Base-by-base conservation (phyloP, 2,888 invertebrate species). In the Microdon myrmicae region DNA sequence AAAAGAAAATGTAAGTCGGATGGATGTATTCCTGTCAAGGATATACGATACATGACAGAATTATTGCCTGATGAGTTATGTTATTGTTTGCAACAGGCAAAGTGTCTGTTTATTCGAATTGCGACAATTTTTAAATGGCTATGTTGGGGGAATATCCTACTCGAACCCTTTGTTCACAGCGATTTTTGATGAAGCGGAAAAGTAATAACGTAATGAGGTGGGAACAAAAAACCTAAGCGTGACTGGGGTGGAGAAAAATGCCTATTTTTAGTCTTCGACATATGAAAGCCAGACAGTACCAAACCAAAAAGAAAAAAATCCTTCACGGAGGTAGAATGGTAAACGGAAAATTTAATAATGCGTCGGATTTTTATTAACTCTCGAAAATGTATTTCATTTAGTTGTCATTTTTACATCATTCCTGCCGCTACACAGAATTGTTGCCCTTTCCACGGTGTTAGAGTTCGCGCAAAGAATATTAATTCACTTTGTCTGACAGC, bases 401-500 rank as follows among this genome's bases (percentile, higher is more conserved):
- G 20, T 37, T 43, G 22, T 12, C 43, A 43, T 19, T n/a, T n/a
- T n/a, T n/a, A 31, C 5, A 28, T 10, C 16, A 13, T 13, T 4
- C 5, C 29, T 12, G 12, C 12, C 4, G 13, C 8, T 4, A 28
- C 14, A 8, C 7, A 5, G 8, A 16, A 13, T 8, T 34, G 13
- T 8, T 8, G 19, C 17, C 7, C 22, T 22, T 12, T 6, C 23
- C n/a, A 12, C 13, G 16, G 16, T 31, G 31, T 20, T 37, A 37
- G 28, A 26, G 28, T 47, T 37, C 14, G 23, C 43, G 43, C 43
- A 43, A 26, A 56, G 49, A 61, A 61, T 61, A 61, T 61, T 49
- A 61, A 61, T 61, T 61, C 39, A 56, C 49, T 56, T 49, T 35
- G 55, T 31, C 61, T 61, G 61, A 61, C 61, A 61, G 61, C 61